phyloP scores from a whole-genome alignment of 2,797 vertebrate species.

The Amniataba percoides region DNA sequence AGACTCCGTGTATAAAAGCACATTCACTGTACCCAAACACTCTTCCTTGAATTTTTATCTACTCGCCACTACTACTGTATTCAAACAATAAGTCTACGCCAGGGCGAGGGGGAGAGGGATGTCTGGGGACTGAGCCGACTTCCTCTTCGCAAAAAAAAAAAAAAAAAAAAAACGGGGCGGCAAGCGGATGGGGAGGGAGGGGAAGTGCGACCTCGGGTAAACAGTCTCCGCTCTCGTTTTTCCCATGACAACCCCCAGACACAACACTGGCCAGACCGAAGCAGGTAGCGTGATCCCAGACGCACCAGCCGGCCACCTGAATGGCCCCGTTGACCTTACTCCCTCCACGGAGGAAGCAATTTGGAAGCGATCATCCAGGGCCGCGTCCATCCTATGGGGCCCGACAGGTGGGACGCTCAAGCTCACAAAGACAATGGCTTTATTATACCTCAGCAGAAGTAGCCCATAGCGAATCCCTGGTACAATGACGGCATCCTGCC shows the following conservation, averaged over 20 bases:
- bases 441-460: slow-evolving; percentile 75
- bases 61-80: slow-evolving; percentile 71
- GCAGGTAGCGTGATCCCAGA: slow-evolving; percentile 56
- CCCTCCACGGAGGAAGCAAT: slow-evolving; percentile 71
- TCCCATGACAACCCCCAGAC: slow-evolving; percentile 70
- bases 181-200: slow-evolving; percentile 65
- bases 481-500: slow-evolving; percentile 75
- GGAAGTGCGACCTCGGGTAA: slow-evolving; percentile 72
- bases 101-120: slow-evolving; percentile 32
- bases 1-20: slow-evolving; percentile 52
- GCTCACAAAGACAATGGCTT: slow-evolving; percentile 78
- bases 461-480: slow-evolving; percentile 56
- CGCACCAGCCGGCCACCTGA: slow-evolving; percentile 53
- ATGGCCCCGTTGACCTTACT: slow-evolving; percentile 60
- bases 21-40: slow-evolving; percentile 65
- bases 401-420: slow-evolving; percentile 80
- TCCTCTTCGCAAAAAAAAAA: slow-evolving; percentile 68
- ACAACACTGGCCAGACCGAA: slow-evolving; percentile 57
- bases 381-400: slow-evolving; percentile 56
- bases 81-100: slow-evolving; percentile 77
- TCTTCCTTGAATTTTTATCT: slow-evolving; percentile 77
- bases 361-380: slow-evolving; percentile 73
- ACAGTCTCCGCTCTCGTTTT: slow-evolving; percentile 73
- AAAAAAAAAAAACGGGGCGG: slow-evolving; percentile 22
- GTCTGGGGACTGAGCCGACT: slow-evolving; percentile 77